phyloP scores from a whole-genome alignment of 2,113 vertebrate genomes.

The Trinectes maculatus region DNA sequence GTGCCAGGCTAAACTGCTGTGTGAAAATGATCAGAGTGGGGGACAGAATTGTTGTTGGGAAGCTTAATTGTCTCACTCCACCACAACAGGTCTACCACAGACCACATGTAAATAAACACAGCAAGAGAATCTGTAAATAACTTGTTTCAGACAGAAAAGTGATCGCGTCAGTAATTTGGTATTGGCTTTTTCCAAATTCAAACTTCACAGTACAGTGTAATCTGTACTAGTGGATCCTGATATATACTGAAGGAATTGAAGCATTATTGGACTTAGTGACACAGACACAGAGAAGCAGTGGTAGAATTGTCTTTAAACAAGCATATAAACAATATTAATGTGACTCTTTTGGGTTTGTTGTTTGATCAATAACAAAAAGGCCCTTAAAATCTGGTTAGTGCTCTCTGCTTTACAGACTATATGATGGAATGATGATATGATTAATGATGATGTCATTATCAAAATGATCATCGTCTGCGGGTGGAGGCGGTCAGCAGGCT shows the following conservation, averaged over 20 bases:
- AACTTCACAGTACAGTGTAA: not conserved
- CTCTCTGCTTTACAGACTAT: no score
- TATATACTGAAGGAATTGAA: no score
- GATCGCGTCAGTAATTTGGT: not conserved
- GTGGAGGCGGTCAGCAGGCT: conserved; percentile 7
- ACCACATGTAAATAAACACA: conserved; percentile 16
- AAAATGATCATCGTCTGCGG: no score
- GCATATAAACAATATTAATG: no score
- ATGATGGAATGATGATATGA: no score
- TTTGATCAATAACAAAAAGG: no score
- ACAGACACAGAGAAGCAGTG: no score
- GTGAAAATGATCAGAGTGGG: conserved; percentile 61
- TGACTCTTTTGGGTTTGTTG: no score
- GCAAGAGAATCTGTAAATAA: conserved; percentile 6
- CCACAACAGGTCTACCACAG: conserved; percentile 35
- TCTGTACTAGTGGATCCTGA: not conserved
- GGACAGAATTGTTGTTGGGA: not conserved
- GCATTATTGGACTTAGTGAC: no score
- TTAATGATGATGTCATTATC: no score
- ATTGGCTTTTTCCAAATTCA: not conserved
- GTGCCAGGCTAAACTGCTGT: conserved; percentile 60
- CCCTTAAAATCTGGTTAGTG: no score
- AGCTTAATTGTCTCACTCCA: conserved; percentile 15
- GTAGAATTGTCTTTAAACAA: no score
- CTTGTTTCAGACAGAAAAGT: not conserved